Base-by-base conservation (phyloP, 2,113 vertebrate species). In the Crotalus horridus region DNA sequence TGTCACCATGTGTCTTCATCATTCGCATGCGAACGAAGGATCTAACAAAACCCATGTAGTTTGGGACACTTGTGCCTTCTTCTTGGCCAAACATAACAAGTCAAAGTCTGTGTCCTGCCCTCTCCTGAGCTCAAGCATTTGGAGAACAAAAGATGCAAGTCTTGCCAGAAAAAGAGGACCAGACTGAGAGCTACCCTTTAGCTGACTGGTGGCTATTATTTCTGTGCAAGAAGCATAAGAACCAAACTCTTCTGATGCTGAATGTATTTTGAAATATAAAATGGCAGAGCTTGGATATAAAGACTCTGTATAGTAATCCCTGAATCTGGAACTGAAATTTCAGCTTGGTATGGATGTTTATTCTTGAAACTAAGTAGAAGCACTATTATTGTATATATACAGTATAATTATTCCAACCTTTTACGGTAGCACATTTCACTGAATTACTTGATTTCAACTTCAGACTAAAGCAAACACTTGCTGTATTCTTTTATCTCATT, bases 401-500 rank as follows among this genome's bases (percentile, higher is more conserved):
- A 39, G 39, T 43, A 64, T n/a, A 87, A 87, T 29, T 48, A 87
- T 13, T 53, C 13, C 85, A 87, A 29, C 12, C 9, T 86, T 86
- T 86, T 24, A 48, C 6, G 6, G 46, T 48, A 86, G 46, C 24
- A 26, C 13, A 87, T 26, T 87, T 87, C 11, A 48, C 51, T 88
- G 12, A 55, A 43, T 88, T 29, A 54, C 10, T 29, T 55, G 51
- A 15, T 55, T 88, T 33, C n/a, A 88, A 56, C 29, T 54, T 88
- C 20, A 55, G 53, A 56, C n/a, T 10, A 58, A 58, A 64, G 15
- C 24, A 69, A 26, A 48, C 9, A 69, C 17, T 48, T 15, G 4
- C 24, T 64, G 13, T 69, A 29, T 21, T 69, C 3, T 33, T 51
- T 33, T 61, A 88, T 88, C 2, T n/a, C 11, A 39, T 0, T 0